Conservation (phyloP, 2,797 vertebrate genomes). For the Eulemur coronatus region DNA sequence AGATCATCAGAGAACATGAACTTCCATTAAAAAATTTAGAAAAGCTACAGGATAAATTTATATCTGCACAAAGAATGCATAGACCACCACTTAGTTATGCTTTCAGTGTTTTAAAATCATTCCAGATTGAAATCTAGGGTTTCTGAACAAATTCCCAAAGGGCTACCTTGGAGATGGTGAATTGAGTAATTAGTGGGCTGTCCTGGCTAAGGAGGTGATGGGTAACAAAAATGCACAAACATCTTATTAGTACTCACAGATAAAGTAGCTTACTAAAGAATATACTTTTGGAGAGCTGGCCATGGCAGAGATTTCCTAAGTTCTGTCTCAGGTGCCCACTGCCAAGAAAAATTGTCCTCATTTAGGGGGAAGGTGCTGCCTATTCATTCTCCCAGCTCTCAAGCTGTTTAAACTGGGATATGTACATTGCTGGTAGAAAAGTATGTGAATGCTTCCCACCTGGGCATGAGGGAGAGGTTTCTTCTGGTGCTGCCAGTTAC, state of each 20-base stretch:
- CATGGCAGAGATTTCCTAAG: background rate
- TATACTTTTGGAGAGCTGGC: background rate
- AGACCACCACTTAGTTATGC: background rate
- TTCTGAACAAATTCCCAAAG: background rate
- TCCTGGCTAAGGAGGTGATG: background rate
- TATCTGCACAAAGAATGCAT: background rate
- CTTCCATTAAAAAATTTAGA: conserved; percentile 17
- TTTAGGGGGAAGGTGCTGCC: background rate
- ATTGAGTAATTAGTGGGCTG: background rate
- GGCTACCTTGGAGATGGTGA: background rate
- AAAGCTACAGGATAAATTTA: background rate
- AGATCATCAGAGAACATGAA: background rate
- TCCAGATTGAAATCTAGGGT: background rate
- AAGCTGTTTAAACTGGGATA: background rate
- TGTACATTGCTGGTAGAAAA: background rate
- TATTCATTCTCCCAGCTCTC: background rate
- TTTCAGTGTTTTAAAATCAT: conserved; percentile 14
- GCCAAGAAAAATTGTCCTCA: background rate
- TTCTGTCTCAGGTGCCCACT: background rate
- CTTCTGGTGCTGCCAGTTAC: background rate
- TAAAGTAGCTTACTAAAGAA: background rate
- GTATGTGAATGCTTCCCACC: background rate
- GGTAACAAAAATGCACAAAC: background rate
- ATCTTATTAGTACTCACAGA: background rate
- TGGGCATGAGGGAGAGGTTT: background rate